phyloP scores from a whole-genome alignment of 2,797 vertebrate species.

The Dermochelys coriacea region DNA sequence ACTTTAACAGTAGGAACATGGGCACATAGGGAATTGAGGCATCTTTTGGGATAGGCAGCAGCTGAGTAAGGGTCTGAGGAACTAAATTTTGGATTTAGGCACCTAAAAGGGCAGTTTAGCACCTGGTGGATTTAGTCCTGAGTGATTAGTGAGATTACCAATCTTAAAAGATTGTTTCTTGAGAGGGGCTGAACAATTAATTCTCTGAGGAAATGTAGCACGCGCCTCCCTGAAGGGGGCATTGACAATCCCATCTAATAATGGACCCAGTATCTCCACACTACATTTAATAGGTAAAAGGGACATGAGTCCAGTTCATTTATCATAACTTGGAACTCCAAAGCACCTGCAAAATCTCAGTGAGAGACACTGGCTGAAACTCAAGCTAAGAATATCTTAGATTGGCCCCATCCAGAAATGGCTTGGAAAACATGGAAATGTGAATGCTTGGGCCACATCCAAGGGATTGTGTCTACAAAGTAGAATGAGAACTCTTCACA shows the following conservation, averaged over 20 bases:
- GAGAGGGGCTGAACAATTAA: background rate
- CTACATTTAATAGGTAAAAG: no score
- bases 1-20: no score
- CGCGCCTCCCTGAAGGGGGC: no score
- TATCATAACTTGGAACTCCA: no score
- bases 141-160: background rate
- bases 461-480: background rate
- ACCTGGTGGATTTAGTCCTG: background rate
- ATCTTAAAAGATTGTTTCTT: background rate
- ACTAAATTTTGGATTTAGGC: no score
- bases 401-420: background rate
- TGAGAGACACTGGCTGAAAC: background rate
- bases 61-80: no score
- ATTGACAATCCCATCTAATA: no score
- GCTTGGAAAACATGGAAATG: background rate
- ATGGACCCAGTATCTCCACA: no score
- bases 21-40: no score
- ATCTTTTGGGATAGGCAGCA: no score
- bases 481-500: background rate
- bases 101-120: no score
- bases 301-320: no score
- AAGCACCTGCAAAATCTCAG: background rate
- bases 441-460: background rate
- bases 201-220: background rate
- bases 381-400: accelerated